Evolutionary conservation across 2,888 invertebrate genomes (phyloP).

Genomic region (Amphimallon solstitiale): DNA sequence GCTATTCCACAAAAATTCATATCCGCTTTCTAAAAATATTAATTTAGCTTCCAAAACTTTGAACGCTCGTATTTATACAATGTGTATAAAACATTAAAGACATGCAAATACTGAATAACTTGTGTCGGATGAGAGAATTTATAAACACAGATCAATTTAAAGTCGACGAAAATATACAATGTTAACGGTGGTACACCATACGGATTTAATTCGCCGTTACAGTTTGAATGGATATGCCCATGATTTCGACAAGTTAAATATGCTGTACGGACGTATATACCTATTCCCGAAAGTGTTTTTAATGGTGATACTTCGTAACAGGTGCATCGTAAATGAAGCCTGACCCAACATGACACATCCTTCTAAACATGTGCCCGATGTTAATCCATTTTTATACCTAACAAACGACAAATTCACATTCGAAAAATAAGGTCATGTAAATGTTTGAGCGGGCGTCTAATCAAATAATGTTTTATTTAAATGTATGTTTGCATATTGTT

Average conservation of each 20-base stretch:
- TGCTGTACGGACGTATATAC: background rate
- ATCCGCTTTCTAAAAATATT: too few relatives aligned
- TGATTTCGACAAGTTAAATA: conserved; percentile 7
- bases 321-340: conserved; percentile 42
- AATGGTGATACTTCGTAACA: conserved; percentile 31
- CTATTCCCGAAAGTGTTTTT: background rate
- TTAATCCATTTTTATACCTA: conserved; percentile 19
- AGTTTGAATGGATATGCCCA: background rate
- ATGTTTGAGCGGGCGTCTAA: background rate
- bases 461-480: background rate
- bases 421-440: background rate
- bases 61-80: background rate
- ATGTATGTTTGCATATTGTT: background rate
- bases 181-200: background rate
- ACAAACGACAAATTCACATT: background rate
- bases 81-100: background rate
- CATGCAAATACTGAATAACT: background rate
- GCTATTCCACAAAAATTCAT: too few relatives aligned
- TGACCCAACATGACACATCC: conserved; percentile 46
- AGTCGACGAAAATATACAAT: conserved; percentile 21
- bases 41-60: background rate
- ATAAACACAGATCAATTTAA: conserved; percentile 30
- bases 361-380: conserved; percentile 46
- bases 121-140: conserved; percentile 9
- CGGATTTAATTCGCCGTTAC: background rate